Evolutionary conservation across 2,888 invertebrate species (phyloP), one percentile per base, ranked within the genome.

Genomic region (Apamea sordens): DNA sequence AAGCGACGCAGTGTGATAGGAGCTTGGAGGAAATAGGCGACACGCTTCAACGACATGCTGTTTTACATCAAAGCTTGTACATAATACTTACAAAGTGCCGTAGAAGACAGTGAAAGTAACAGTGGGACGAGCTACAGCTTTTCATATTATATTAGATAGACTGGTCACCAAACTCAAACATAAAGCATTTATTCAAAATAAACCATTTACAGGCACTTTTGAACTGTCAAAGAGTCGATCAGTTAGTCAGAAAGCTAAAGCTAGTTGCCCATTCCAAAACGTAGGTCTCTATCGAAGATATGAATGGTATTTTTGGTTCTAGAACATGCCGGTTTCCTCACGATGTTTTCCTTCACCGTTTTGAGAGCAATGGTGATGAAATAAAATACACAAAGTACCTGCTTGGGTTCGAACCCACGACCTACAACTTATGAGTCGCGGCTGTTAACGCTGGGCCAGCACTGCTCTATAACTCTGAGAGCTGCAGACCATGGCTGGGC

Each of bases 11-110:
- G 32, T 53, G n/a, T 71, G 63, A 56, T 47, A 63, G 32, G 32
- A 61, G n/a, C 21, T 36, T 15, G 2, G n/a, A 61, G 61, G 18
- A 83, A 83, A 80, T 68, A 83, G 70, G 44, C 32, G 50, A 53
- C 77, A 41, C 36, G 44, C 50, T 44, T 76, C 67, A 80, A 68
- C 50, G 41, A 36, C 10, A 24, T 47, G 44, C 36, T 61, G 32
- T 10, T 77, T 53, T 61, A 53, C 59, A 61, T 53, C 36, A 13
- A 59, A 32, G 47, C 47, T 81, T 74, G 18, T 28, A 28, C 56
- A 32, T 59, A 75, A 50, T 41, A 53, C 24, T 50, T n/a, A 76
- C 15, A 13, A 4, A 6, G n/a, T 11, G 0, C 21, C 3, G 15
- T 50, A 15, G 0, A 18, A 13, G 2, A 50, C 32, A 21, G 24